phyloP scores from a whole-genome alignment of 2,797 vertebrate genomes.

The Distichodus sexfasciatus region DNA sequence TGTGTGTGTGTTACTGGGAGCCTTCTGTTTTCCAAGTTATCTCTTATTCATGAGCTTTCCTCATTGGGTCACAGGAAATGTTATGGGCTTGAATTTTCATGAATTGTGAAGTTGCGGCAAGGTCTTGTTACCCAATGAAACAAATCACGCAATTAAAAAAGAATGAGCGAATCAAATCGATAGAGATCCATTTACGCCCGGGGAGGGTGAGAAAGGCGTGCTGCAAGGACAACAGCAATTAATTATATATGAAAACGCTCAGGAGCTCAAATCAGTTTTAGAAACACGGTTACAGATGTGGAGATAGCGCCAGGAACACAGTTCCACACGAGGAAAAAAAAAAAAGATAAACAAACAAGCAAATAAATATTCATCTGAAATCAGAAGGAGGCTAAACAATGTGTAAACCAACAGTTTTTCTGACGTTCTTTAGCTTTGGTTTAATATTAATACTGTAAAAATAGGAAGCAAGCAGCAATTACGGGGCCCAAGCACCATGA shows the following conservation, averaged over 20 bases:
- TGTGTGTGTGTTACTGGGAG: slow-evolving; percentile 14
- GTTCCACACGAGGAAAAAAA: too few species aligned
- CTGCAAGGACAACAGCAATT: slow-evolving; percentile 52
- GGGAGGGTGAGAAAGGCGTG: slow-evolving; percentile 59
- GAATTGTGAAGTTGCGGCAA: slow-evolving; percentile 60
- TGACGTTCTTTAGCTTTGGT: too few species aligned
- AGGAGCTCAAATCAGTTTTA: not conserved
- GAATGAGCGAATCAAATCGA: slow-evolving; percentile 70
- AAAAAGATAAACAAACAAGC: too few species aligned
- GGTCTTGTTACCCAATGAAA: slow-evolving; percentile 68
- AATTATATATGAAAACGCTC: slow-evolving; percentile 32
- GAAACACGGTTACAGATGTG: not conserved
- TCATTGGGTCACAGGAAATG: slow-evolving; percentile 55
- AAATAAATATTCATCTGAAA: too few species aligned
- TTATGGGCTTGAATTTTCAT: slow-evolving; percentile 62
- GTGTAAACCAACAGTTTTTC: too few species aligned
- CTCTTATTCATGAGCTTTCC: slow-evolving; percentile 59
- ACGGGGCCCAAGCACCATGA: too few species aligned
- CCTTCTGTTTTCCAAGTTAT: too few species aligned
- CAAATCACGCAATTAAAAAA: slow-evolving; percentile 74
- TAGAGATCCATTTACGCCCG: slow-evolving; percentile 64
- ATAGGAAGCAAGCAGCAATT: too few species aligned
- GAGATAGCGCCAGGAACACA: not conserved
- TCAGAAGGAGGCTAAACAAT: too few species aligned
- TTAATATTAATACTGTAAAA: too few species aligned